phyloP scores from a whole-genome alignment of 1,140 invertebrate species.

The Rhagoletis zephyria region DNA sequence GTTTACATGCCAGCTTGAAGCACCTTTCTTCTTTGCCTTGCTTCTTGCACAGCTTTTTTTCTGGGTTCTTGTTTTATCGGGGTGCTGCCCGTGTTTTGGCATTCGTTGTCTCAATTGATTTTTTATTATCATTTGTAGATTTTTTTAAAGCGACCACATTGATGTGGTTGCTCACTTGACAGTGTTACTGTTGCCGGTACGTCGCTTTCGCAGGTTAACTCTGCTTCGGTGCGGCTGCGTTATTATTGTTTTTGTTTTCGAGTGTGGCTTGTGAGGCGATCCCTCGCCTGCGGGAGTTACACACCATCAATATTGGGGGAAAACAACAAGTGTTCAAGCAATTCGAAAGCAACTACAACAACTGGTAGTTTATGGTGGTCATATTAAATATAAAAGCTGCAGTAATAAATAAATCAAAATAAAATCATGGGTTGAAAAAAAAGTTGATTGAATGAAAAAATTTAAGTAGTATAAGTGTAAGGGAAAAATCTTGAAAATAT shows the following conservation, averaged over 20 bases:
- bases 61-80: slow-evolving; percentile 35
- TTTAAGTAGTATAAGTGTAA: not conserved
- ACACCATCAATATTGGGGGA: slow-evolving; percentile 2
- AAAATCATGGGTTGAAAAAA: not conserved
- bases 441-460: not conserved
- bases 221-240: not conserved
- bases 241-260: not conserved
- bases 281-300: slow-evolving; percentile 33
- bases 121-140: slow-evolving; percentile 41
- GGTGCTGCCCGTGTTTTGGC: not conserved
- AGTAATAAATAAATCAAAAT: slow-evolving; percentile 22
- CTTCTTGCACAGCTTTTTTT: slow-evolving; percentile 1
- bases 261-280: slow-evolving; percentile 14
- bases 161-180: slow-evolving; percentile 39
- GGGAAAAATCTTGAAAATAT: not conserved
- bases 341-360: not conserved
- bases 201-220: slow-evolving; percentile 5
- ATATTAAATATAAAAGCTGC: not conserved
- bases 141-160: slow-evolving; percentile 43
- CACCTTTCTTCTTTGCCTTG: not conserved
- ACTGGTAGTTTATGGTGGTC: not conserved
- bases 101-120: slow-evolving; percentile 6
- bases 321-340: slow-evolving; percentile 34
- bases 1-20: not conserved
- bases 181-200: slow-evolving; percentile 26